These are phyloP conservation scores for Suricata suricatta DNA, from an alignment of 2,113 vertebrate species.

Conservation along the genomic window DNA sequence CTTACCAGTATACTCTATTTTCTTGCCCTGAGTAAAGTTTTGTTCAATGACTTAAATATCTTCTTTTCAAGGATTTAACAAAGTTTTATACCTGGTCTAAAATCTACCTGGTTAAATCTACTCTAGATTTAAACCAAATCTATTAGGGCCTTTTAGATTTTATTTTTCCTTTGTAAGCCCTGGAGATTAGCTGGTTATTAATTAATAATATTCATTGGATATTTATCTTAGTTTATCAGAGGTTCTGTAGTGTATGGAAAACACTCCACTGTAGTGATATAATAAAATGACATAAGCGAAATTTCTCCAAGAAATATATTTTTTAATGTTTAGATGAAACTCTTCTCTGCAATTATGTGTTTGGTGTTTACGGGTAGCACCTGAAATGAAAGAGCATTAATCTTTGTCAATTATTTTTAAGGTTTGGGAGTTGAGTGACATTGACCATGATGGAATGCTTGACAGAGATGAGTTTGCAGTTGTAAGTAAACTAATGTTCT, in stretches of 20 bases:
- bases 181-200: background rate
- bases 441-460: conserved; percentile 97
- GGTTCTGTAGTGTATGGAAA: background rate
- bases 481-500: conserved; percentile 87
- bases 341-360: background rate
- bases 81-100: background rate
- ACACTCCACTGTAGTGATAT: background rate
- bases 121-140: background rate
- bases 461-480: conserved; percentile 99
- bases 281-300: conserved; percentile 11
- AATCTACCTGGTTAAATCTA: background rate
- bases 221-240: conserved; percentile 3
- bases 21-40: background rate
- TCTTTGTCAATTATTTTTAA: conserved; percentile 78
- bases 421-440: conserved; percentile 99
- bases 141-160: background rate
- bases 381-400: conserved; percentile 26
- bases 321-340: background rate
- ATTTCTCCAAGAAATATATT: background rate
- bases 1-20: background rate
- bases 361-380: background rate
- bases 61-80: background rate
- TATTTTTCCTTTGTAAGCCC: conserved; percentile 14
- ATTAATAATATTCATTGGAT: conserved; percentile 8
- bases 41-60: background rate